Percentiles rank a stretch among this genome's conserved stretches.
These are phyloP conservation scores for Trematomus loennbergii DNA, from an alignment of 2,113 vertebrate genomes.

Conservation along the genomic window DNA sequence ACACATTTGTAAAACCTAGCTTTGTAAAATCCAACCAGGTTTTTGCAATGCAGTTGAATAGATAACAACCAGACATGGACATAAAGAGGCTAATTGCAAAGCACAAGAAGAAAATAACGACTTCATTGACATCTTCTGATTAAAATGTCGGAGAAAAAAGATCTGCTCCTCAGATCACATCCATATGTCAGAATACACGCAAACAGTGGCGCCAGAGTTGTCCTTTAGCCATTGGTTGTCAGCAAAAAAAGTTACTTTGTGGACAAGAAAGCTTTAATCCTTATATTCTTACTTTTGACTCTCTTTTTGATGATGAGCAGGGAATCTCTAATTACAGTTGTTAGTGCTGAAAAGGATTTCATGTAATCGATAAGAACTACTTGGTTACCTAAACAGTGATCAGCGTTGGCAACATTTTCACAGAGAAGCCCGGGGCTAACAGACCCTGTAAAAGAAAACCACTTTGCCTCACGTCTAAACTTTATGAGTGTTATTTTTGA, in stretches of 20 bases:
- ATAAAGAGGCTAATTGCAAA: background rate
- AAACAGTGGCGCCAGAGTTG: background rate
- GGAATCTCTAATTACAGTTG: background rate
- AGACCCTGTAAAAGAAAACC: background rate
- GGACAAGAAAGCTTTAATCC: conserved; percentile 1
- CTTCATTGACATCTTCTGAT: background rate
- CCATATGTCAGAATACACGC: background rate
- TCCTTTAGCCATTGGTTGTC: background rate
- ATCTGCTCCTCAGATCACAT: background rate
- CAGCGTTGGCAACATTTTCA: background rate
- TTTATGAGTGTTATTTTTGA: background rate
- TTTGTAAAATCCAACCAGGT: background rate
- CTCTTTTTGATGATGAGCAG: conserved; percentile 2
- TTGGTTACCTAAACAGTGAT: conserved; percentile 1
- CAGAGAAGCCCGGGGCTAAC: background rate
- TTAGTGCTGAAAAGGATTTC: conserved; percentile 27
- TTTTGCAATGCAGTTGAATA: background rate
- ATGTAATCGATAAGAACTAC: conserved; percentile 25
- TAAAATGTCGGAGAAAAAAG: background rate
- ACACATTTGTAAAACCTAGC: background rate
- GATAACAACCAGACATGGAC: background rate
- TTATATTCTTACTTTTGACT: background rate
- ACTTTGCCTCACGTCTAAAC: background rate
- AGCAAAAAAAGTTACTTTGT: background rate
- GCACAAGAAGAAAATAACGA: background rate